These are phyloP conservation scores for Pseudomugil gertrudae DNA, from an alignment of 2,797 vertebrate species.

Conservation along the genomic window DNA sequence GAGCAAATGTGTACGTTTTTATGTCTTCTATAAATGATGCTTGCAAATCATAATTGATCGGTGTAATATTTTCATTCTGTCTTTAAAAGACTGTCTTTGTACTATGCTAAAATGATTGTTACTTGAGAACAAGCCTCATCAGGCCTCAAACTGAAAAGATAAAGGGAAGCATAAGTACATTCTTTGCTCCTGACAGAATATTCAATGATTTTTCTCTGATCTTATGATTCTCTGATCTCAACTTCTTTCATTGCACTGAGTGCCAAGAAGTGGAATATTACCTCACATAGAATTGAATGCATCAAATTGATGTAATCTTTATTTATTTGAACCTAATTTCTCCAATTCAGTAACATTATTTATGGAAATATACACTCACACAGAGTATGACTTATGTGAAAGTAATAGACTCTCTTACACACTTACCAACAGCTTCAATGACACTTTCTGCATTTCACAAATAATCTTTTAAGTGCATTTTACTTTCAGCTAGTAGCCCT, in stretches of 20 bases:
- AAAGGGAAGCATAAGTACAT: conserved; percentile 8
- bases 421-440: conserved; percentile 18
- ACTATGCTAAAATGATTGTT: conserved; percentile 7
- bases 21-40: background rate
- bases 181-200: conserved; percentile 28
- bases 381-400: conserved; percentile 30
- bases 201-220: conserved; percentile 33
- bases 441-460: conserved; percentile 41
- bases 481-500: conserved; percentile 42
- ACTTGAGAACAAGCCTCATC: conserved; percentile 13
- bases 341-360: conserved; percentile 27
- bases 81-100: background rate
- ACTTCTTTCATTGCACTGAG: conserved; percentile 3
- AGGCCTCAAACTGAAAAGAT: conserved; percentile 14
- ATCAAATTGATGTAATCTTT: conserved; percentile 26
- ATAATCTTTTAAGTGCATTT: conserved; percentile 41
- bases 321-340: conserved; percentile 32
- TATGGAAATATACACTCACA: conserved; percentile 33
- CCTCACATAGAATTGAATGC: conserved; percentile 12
- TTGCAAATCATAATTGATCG: background rate
- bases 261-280: conserved; percentile 10
- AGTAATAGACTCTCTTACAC: conserved; percentile 29
- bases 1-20: background rate
- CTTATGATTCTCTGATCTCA: conserved; percentile 14
- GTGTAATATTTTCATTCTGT: background rate